Base-by-base conservation (phyloP, 2,888 invertebrate genomes). In the Drosophila prostipennis region DNA sequence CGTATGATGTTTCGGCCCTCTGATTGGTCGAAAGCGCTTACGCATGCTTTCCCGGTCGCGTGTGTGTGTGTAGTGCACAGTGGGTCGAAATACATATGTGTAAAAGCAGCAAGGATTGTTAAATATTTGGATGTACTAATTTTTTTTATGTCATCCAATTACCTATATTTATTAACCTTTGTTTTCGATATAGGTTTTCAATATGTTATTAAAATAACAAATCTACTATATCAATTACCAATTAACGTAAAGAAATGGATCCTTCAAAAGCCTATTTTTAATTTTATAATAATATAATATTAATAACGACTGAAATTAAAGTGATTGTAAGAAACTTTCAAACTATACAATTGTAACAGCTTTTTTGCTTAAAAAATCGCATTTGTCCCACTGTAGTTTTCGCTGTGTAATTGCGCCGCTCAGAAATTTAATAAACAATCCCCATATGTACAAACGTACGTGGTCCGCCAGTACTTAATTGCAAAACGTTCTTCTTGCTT, bases 1-100 rank as follows among this genome's bases (percentile, higher is more conserved):
- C 91, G 91, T 90, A 91, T 90, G 91, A 91, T 91, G 86, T 79
- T 80, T 82, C 78, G 76, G 82, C 58, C 59, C 72, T 89, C 79
- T 91, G 91, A 91, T 91, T 91, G 91, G 91, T 80, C 78, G 76
- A 46, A 53, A 74, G 54, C 65, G 64, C 67, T 63, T 72, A 71
- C 72, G 58, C 59, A 56, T 70, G 65, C 67, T 77, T 77, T 71
- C 49, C 74, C 72, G 56, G 72, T 46, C 54, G 61, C 48, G 43
- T 59, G 26, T 43, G 56, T 61, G 55, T 52, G 29, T 57, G 46
- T 23, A 51, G 65, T 23, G 26, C 13, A 71, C 72, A 63, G 72
- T 71, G 71, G 32, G 14, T 1, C n/a, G 3, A 14, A 16, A 11
- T 6, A 14, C 13, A 11, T 6, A 8, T 11, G 8, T 13, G 16